Evolutionary conservation across 37 sponge, comb jelly and placozoan species (phyloP).

Genomic region (Petrosia ficiformis): DNA sequence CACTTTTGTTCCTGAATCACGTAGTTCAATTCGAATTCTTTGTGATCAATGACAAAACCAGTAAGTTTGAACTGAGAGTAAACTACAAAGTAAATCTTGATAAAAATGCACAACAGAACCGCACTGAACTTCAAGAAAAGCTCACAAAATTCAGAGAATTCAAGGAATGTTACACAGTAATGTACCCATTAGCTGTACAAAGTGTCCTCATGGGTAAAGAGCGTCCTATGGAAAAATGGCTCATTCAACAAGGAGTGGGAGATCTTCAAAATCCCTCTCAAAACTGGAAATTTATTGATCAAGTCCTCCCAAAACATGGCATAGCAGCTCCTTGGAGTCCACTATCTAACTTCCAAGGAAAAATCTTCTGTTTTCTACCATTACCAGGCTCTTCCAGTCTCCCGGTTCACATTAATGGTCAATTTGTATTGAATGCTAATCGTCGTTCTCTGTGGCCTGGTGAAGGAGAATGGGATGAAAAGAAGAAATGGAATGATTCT

Average conservation of each 20-base stretch:
- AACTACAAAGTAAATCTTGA: no score
- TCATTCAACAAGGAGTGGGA: slow-evolving; percentile 65
- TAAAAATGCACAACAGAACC: no score
- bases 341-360: not conserved
- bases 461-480: slow-evolving; percentile 11
- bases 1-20: not conserved
- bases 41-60: slow-evolving; percentile 9
- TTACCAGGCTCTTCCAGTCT: slow-evolving; percentile 41
- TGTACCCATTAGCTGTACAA: no score
- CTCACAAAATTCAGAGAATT: no score
- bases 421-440: slow-evolving; percentile 58
- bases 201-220: no score
- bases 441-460: slow-evolving; percentile 61
- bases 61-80: no score
- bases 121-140: no score
- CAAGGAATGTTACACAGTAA: no score
- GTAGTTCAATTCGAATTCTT: not conserved
- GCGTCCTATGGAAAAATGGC: slow-evolving; percentile 56
- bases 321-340: slow-evolving; percentile 32
- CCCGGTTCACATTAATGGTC: slow-evolving; percentile 77
- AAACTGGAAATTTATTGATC: slow-evolving; percentile 24
- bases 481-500: slow-evolving; percentile 53
- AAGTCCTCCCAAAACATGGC: slow-evolving; percentile 54
- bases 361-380: slow-evolving; percentile 73
- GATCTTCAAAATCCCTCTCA: slow-evolving; percentile 16